Evolutionary conservation across 1,140 invertebrate species (phyloP), one percentile per base, ranked within the genome.

Genomic region (Eupeodes corollae): DNA sequence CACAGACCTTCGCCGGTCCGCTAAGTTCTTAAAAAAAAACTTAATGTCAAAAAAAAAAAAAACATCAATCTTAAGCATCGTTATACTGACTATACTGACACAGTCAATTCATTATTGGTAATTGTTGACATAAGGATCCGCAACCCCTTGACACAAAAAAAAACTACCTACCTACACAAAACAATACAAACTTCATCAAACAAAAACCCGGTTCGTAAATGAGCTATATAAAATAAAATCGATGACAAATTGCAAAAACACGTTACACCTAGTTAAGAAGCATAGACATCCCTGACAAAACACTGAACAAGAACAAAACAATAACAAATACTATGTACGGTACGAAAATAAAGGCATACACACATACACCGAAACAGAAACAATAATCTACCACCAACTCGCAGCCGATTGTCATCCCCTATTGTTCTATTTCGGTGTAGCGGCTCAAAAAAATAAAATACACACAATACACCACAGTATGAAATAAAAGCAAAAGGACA

Each of bases 181-280:
- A 8, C 21, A 26, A 26, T 26, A 42, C 15, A 13, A 13, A 3
- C 12, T 6, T 18, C 40, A 42, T 13, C 19, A 18, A 5, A 15
- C 40, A 6, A 18, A 42, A 26, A 3, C 21, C 21, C 8, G 21
- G 21, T 5, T 8, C 21, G 3, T 26, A 26, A 26, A 26, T 26
- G 21, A 26, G 21, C 21, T 26, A 26, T 26, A 26, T 57, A 66
- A 63, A 61, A 57, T 54, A 60, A 66, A 66, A 67, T 66, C 61
- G 61, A 63, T 67, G 63, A 67, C 63, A 67, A 67, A 67, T 67
- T 67, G 63, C 63, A 58, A 62, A 26, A 26, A 64, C 63, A 67
- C 63, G 63, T 66, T 67, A 67, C 63, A 63, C 61, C 51, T 64
- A 67, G 63, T 67, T 63, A 59, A 66, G 49, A 51, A 50, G 18